A percentile compares a stretch with the other conserved stretches of the same genome.
Evolutionary conservation across 2,797 vertebrate genomes (phyloP).

Genomic region (Enteromius treurensis): DNA sequence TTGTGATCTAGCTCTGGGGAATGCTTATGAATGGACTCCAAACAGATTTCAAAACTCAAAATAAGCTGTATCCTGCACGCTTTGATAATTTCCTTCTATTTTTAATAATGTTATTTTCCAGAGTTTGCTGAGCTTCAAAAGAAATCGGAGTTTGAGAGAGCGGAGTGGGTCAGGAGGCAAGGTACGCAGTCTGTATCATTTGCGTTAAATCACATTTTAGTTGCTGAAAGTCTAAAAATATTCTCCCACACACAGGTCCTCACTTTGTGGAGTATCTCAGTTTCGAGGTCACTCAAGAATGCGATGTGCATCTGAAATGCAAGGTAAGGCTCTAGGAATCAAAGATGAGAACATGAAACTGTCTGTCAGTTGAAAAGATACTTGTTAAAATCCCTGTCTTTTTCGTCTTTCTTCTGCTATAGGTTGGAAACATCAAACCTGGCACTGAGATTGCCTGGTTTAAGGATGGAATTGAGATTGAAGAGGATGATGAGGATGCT

Average conservation of each 20-base stretch:
- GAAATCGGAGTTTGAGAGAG: slow-evolving; percentile 94
- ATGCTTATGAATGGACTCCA: slow-evolving; percentile 24
- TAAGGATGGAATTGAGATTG: slow-evolving; percentile 91
- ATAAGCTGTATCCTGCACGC: not conserved
- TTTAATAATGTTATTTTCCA: slow-evolving; percentile 62
- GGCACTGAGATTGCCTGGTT: slow-evolving; percentile 93
- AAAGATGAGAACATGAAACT: not conserved
- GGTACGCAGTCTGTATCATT: slow-evolving; percentile 72
- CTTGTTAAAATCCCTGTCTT: slow-evolving; percentile 34
- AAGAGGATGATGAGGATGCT: slow-evolving; percentile 90
- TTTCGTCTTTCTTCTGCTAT: slow-evolving; percentile 28
- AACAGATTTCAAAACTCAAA: not conserved
- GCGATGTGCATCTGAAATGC: slow-evolving; percentile 92
- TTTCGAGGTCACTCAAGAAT: slow-evolving; percentile 91
- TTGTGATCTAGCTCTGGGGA: slow-evolving; percentile 14
- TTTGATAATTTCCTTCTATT: slow-evolving; percentile 12
- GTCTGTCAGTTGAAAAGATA: slow-evolving; percentile 14
- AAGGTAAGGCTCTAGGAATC: slow-evolving; percentile 80
- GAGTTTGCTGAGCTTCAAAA: slow-evolving; percentile 94
- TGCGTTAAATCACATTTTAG: not conserved
- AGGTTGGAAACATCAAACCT: slow-evolving; percentile 95
- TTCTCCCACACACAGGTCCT: slow-evolving; percentile 81
- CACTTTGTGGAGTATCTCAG: slow-evolving; percentile 95
- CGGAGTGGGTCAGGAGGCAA: slow-evolving; percentile 98
- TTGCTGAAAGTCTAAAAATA: slow-evolving; percentile 18